Percentiles rank a stretch among this genome's conserved stretches.
Conservation (phyloP, 2,113 vertebrate genomes). For the Gnathonemus longibarbis region DNA sequence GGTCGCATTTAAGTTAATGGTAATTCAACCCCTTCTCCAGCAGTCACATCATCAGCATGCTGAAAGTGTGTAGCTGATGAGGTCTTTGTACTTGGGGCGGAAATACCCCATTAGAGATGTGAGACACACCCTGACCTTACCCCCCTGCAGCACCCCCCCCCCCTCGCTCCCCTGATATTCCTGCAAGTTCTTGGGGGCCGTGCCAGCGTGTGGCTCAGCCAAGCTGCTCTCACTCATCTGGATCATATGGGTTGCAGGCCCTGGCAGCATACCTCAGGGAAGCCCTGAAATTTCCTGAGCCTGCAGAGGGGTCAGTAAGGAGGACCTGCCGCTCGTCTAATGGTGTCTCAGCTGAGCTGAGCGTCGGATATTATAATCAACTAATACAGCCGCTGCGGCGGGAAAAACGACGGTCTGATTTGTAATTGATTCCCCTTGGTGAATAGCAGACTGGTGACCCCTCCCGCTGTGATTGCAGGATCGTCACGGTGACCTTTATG, state of each 20-base stretch:
- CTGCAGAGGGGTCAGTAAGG: background rate
- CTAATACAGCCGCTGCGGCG: background rate
- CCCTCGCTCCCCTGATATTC: background rate
- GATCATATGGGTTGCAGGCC: background rate
- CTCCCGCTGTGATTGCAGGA: background rate
- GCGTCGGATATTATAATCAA: background rate
- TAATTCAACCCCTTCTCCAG: background rate
- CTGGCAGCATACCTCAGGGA: background rate
- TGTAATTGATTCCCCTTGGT: background rate
- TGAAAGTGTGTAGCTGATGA: background rate
- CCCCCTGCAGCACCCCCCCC: background rate
- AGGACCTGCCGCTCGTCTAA: background rate
- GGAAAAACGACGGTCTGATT: background rate
- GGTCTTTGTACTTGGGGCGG: constrained; percentile 1
- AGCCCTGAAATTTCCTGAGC: background rate
- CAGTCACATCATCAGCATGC: constrained; percentile 4
- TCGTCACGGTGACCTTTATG: background rate
- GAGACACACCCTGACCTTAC: constrained; percentile 13
- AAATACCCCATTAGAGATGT: constrained; percentile 19
- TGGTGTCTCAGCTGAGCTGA: background rate
- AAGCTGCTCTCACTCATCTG: background rate
- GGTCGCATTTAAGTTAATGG: background rate
- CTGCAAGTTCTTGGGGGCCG: background rate
- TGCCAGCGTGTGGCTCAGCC: background rate
- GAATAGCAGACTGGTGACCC: background rate